A percentile compares a stretch with the other conserved stretches of the same genome.
Conservation (phyloP, 2,113 vertebrate species). For the Chroicocephalus ridibundus region DNA sequence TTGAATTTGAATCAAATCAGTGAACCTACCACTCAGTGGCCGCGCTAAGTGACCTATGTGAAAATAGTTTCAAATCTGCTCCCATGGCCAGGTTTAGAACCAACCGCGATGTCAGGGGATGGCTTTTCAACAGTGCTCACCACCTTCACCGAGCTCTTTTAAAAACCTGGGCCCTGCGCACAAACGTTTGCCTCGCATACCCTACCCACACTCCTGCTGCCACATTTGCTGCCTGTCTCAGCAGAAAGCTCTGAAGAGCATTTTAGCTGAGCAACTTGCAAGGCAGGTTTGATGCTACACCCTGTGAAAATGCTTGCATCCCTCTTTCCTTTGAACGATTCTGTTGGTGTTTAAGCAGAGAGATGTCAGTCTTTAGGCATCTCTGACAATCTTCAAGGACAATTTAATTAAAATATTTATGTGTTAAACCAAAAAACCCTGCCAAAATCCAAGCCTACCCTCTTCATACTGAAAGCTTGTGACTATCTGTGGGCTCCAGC, state of each 20-base stretch:
- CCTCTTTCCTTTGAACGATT: background rate
- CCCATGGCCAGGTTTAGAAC: background rate
- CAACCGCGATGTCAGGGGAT: background rate
- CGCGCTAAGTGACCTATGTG: background rate
- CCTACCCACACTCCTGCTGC: background rate
- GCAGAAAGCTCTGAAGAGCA: background rate
- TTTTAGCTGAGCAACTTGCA: background rate
- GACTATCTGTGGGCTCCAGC: background rate
- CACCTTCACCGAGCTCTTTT: background rate
- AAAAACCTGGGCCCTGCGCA: background rate
- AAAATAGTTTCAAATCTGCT: background rate
- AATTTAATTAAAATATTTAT: conserved; percentile 19
- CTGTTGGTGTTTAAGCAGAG: background rate
- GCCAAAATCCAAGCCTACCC: background rate
- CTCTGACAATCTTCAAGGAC: background rate
- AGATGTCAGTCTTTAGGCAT: background rate
- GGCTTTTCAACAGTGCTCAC: background rate
- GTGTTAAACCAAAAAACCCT: background rate
- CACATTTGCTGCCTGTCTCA: background rate
- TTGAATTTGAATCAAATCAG: background rate
- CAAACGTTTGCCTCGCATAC: background rate
- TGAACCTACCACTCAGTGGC: background rate
- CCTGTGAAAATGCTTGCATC: background rate
- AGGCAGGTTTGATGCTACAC: conserved; percentile 7
- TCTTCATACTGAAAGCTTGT: background rate